phyloP scores from a whole-genome alignment of 2,113 vertebrate genomes.

The Phocoena phocoena region DNA sequence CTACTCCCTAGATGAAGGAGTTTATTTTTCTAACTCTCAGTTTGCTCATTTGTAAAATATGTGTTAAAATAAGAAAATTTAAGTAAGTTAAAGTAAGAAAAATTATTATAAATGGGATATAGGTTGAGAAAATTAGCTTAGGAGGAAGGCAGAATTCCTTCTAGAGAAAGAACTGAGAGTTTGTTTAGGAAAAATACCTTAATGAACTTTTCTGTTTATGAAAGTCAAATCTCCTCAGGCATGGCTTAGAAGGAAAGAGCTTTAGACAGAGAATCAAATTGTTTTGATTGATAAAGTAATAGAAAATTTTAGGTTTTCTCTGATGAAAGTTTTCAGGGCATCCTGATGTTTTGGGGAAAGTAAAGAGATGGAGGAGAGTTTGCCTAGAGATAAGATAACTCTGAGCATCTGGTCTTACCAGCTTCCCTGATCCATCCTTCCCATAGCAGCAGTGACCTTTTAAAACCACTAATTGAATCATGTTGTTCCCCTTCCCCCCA shows the following conservation, averaged over 20 bases:
- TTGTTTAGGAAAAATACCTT: slow-evolving; percentile 7
- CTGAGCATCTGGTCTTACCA: not conserved
- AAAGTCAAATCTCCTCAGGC: not conserved
- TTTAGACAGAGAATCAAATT: not conserved
- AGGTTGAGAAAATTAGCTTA: not conserved
- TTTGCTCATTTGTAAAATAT: not conserved
- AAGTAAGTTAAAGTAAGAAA: not conserved
- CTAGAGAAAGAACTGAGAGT: slow-evolving; percentile 13
- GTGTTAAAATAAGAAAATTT: not conserved
- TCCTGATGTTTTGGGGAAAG: not conserved
- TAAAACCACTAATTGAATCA: not conserved
- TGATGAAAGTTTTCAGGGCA: slow-evolving; percentile 17
- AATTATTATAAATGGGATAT: not conserved
- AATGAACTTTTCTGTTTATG: not conserved
- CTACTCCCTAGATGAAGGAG: not conserved
- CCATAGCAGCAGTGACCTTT: not conserved
- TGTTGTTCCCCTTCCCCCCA: not conserved
- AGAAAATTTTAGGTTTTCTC: not conserved
- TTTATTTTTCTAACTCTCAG: not conserved
- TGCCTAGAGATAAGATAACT: not conserved
- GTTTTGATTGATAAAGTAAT: slow-evolving; percentile 44
- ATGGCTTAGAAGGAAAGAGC: not conserved
- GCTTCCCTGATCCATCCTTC: not conserved
- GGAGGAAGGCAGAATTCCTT: not conserved
- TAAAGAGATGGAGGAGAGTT: not conserved